phyloP scores from a whole-genome alignment of 1,140 invertebrate genomes.

The Druon quercuslanigerum region DNA sequence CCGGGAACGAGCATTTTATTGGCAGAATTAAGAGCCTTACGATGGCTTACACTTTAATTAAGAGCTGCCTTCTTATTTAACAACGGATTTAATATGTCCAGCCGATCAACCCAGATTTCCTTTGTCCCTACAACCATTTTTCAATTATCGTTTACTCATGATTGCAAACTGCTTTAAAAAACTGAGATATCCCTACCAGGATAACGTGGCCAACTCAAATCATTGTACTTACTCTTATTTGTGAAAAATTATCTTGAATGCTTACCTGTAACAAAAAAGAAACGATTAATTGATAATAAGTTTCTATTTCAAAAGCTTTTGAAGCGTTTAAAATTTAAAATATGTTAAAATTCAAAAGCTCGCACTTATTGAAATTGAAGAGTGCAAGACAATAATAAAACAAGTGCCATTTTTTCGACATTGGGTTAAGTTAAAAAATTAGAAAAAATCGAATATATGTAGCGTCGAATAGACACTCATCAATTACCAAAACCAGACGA shows the following conservation, averaged over 20 bases:
- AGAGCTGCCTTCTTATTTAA: constrained; percentile 55
- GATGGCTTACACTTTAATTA: constrained; percentile 59
- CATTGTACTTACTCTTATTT: background rate
- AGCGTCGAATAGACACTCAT: too few species aligned
- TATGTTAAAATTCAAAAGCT: too few species aligned
- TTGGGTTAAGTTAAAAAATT: too few species aligned
- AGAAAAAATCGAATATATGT: too few species aligned
- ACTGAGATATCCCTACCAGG: background rate
- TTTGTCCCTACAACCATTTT: background rate
- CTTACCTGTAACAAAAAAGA: constrained; percentile 9
- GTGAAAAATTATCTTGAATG: background rate
- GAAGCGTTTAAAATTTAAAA: too few species aligned
- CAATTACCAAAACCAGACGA: too few species aligned
- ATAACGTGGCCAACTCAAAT: background rate
- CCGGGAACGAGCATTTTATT: constrained; percentile 59
- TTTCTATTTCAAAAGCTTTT: too few species aligned
- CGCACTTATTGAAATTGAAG: too few species aligned
- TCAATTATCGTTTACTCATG: background rate
- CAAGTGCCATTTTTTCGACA: too few species aligned
- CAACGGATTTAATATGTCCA: constrained; percentile 43
- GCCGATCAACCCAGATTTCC: constrained; percentile 39
- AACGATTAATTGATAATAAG: background rate
- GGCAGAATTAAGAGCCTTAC: constrained; percentile 66
- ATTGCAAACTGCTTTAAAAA: background rate
- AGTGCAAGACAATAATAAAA: too few species aligned